Evolutionary conservation across 2,888 invertebrate genomes (phyloP), one percentile per base, ranked within the genome.

Genomic region (Tetanocera ferruginea): DNA sequence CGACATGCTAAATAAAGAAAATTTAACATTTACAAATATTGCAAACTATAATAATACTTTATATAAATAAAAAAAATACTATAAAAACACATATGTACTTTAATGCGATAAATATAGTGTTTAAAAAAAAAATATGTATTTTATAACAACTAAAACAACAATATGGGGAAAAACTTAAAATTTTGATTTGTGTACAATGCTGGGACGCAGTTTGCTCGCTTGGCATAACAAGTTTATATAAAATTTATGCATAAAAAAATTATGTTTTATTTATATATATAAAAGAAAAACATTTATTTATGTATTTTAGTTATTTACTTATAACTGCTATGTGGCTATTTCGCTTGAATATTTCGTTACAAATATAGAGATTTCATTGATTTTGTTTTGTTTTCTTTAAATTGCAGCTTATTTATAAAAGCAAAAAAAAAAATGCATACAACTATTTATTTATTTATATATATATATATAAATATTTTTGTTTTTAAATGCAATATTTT

Each of bases 401-500:
- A 43, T 14, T 43, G 11, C 43, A 11, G 43, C 43, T 43, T 11
- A 43, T 43, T 43, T 43, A 11, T 11, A 43, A 11, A 6, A 43
- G 14, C 43, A 43, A 43, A 43, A 31, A 43, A 11, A 43, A 43
- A 43, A 43, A 31, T 71, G 14, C 52, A 37, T 57, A 52, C 34
- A 52, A 57, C 19, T 71, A 52, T 5, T 34, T 57, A 28, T 23
- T 34, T 55, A 55, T 0, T 49, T 52, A 19, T 60, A 23, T 28
- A 60, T 60, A 19, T 19, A 28, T 28, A 31, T 55, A 52, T 70
- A 72, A 28, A 11, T 23, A 62, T 62, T 64, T 64, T 31, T 34
- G 5, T 55, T 55, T 55, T 69, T 37, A 71, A 80, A 76, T 77
- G 78, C 77, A 80, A 74, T 67, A 55, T 75, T 78, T 80, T 78